Percentiles rank a stretch among this genome's conserved stretches.
These are phyloP conservation scores for Stenoptilia bipunctidactyla DNA, from an alignment of 2,888 invertebrate genomes.

Conservation along the genomic window DNA sequence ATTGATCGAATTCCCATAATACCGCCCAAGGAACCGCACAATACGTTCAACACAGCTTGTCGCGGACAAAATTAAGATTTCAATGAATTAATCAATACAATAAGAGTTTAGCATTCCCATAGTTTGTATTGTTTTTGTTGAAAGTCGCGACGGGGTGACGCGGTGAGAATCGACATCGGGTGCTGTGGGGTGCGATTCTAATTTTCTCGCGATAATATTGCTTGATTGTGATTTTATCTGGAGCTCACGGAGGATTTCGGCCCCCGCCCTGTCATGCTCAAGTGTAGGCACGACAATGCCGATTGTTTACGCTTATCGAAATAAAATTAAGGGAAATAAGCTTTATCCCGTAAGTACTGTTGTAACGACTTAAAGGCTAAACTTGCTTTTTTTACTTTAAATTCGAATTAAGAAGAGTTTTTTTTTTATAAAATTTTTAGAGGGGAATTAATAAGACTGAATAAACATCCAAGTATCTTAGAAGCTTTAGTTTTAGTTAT, in stretches of 20 bases:
- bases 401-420: too few species aligned
- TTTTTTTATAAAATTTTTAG: too few species aligned
- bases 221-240: conserved; percentile 67
- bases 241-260: conserved; percentile 48
- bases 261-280: conserved; percentile 27
- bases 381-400: too few species aligned
- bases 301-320: conserved; percentile 24
- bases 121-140: conserved; percentile 51
- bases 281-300: conserved; percentile 21
- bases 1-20: conserved; percentile 64
- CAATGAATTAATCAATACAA: conserved; percentile 68
- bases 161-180: conserved; percentile 61
- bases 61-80: conserved; percentile 49
- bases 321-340: conserved; percentile 7
- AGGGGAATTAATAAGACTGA: too few species aligned
- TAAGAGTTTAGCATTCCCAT: conserved; percentile 57
- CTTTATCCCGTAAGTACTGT: not conserved
- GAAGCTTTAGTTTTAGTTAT: too few species aligned
- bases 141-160: conserved; percentile 28
- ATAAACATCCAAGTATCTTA: too few species aligned
- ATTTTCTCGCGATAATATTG: conserved; percentile 46
- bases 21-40: conserved; percentile 51
- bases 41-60: conserved; percentile 35
- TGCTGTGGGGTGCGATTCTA: conserved; percentile 39
- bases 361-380: too few species aligned